Base-by-base conservation (phyloP, 2,113 vertebrate genomes). In the Solea solea region DNA sequence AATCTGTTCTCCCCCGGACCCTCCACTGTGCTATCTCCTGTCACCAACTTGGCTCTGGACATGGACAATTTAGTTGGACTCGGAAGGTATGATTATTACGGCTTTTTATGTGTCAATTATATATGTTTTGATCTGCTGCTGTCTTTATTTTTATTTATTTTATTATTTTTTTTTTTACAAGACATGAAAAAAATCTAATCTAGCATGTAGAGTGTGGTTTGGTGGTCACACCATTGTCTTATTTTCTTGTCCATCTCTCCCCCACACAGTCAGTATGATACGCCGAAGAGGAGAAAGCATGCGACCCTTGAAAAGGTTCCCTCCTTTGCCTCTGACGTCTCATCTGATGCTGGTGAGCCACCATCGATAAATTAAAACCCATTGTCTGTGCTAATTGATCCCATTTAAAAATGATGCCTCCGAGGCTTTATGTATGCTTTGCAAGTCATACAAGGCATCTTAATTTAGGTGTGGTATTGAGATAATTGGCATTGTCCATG, bases 271-370 rank as follows among this genome's bases (percentile, higher is more conserved):
- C 87, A 88, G 1, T 94, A 86, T 9, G 95, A 97, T 10, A 96
- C 95, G 1, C 96, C 96, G 0, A 95, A 95, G 83, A 86, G 90
- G 56, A 92, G 78, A 45, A 90, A 82, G 42, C 74, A 45, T 49
- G 51, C 84, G 3, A 84, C 71, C 1, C 85, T 94, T 0, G 78
- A 91, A 54, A 94, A 94, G 86, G 63, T 91, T 16, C 89, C 90
- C 28, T 94, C 94, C 50, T 93, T 94, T 54, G 93, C 93, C 9
- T 96, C 96, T 0, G 96, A 96, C 82, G 86, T 85, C 48, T 95
- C 95, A 28, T 95, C 95, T 15, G 96, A 97, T 89, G 93, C 95
- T 73, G 96, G 96, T 97, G 74, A 92, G 93, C 6, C 25, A 12
- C 8, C 41, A 0, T 9, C 11, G 14, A 44, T 8, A 44, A 11